A percentile compares a stretch with the other conserved stretches of the same genome.
Evolutionary conservation across 2,113 vertebrate genomes (phyloP).

Genomic region (Ceratotherium simum): DNA sequence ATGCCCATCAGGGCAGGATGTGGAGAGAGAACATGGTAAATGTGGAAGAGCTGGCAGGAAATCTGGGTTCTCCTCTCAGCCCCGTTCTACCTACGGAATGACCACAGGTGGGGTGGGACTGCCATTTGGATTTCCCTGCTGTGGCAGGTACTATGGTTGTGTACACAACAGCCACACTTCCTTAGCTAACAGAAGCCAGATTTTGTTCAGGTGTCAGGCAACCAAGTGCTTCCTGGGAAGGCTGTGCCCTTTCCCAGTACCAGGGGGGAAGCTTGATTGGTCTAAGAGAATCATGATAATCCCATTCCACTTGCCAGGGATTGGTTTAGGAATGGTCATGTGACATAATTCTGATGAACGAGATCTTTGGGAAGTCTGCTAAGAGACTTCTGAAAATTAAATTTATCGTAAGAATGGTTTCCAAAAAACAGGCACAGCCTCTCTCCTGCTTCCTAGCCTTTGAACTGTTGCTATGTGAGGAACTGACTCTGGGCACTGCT

Average conservation of each 20-base stretch:
- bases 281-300: background rate
- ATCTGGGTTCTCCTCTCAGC: background rate
- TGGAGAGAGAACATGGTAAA: background rate
- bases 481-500: background rate
- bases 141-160: background rate
- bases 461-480: background rate
- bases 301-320: background rate
- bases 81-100: background rate
- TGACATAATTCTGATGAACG: slow-evolving; percentile 36
- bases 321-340: background rate
- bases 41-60: background rate
- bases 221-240: background rate
- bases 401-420: background rate
- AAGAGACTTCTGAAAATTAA: background rate
- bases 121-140: background rate
- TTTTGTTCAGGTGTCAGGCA: background rate
- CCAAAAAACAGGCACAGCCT: background rate
- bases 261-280: background rate
- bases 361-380: background rate
- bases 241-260: background rate
- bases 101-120: background rate
- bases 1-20: background rate
- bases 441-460: background rate
- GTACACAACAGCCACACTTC: background rate
- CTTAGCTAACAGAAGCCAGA: background rate